Percentiles rank a stretch among this genome's conserved stretches.
Conservation (phyloP, 2,888 invertebrate genomes). For the Taenaris catops region DNA sequence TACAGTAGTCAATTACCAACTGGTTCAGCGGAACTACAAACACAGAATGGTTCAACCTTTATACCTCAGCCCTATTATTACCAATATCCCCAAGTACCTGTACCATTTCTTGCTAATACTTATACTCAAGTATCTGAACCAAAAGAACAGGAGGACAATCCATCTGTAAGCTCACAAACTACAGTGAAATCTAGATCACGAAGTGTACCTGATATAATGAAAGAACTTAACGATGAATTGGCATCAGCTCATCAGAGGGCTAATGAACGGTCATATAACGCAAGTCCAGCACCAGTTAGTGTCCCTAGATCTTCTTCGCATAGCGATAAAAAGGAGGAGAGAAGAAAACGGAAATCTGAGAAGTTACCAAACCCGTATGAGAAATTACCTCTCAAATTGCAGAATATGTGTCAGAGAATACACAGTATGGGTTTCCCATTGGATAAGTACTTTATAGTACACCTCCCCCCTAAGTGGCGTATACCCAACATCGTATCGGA, state of each 20-base stretch:
- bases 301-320: constrained; percentile 36
- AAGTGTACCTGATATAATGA: constrained; percentile 88
- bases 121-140: constrained; percentile 25
- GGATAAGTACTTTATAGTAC: too few species aligned
- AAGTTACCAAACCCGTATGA: constrained; percentile 59
- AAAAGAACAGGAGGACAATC: constrained; percentile 30
- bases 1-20: constrained; percentile 44
- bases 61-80: constrained; percentile 63
- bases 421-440: constrained; percentile 94
- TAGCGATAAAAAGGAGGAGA: constrained; percentile 39
- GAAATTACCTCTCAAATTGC: constrained; percentile 71
- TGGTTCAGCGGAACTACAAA: constrained; percentile 37
- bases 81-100: constrained; percentile 47
- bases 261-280: constrained; percentile 70
- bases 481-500: too few species aligned
- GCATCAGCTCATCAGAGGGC: constrained; percentile 63
- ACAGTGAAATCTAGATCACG: constrained; percentile 71
- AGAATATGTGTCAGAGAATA: constrained; percentile 85
- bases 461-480: too few species aligned
- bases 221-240: constrained; percentile 85
- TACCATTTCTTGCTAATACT: constrained; percentile 39
- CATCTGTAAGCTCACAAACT: constrained; percentile 32
- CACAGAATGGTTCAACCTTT: constrained; percentile 45
- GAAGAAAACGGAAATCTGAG: constrained; percentile 44
- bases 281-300: constrained; percentile 65